These are phyloP conservation scores for Amphipoea lucens DNA, from an alignment of 2,888 invertebrate genomes.

Conservation along the genomic window DNA sequence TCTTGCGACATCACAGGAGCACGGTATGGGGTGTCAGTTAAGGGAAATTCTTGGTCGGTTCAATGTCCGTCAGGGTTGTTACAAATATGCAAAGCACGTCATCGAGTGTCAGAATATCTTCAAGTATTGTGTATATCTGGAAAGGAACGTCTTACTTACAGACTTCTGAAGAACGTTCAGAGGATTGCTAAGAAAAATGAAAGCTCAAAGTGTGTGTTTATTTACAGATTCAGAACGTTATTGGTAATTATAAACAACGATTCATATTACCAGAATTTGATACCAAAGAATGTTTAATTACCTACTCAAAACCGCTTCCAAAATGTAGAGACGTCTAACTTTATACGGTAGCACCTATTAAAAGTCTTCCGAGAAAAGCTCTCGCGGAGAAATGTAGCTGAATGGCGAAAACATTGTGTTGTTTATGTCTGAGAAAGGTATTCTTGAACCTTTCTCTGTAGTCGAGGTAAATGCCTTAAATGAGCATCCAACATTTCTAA, in stretches of 20 bases:
- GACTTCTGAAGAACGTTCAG: conserved; percentile 23
- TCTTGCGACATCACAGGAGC: background rate
- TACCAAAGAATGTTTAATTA: conserved; percentile 17
- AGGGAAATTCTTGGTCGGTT: conserved; percentile 9
- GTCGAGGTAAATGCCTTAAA: conserved; percentile 24
- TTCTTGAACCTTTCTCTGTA: conserved; percentile 14
- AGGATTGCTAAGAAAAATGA: conserved; percentile 25
- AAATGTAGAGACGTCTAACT: conserved; percentile 25
- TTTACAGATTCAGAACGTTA: conserved; percentile 41
- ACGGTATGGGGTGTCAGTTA: background rate
- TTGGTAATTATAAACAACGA: conserved; percentile 36
- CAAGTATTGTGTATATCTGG: conserved; percentile 27
- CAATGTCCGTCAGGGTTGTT: conserved; percentile 16
- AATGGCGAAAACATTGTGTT: conserved; percentile 41
- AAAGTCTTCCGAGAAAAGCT: conserved; percentile 40
- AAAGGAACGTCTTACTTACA: conserved; percentile 13
- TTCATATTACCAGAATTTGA: conserved; percentile 37
- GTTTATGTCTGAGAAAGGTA: conserved; percentile 41
- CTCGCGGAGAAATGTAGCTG: conserved; percentile 42
- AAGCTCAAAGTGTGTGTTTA: conserved; percentile 33
- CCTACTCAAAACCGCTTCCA: conserved; percentile 1
- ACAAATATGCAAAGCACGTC: conserved; percentile 33
- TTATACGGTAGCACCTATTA: conserved; percentile 22
- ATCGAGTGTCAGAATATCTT: conserved; percentile 39
- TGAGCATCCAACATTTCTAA: conserved; percentile 8